These are phyloP conservation scores for Allygus modestus DNA, from an alignment of 2,888 invertebrate species.

Conservation along the genomic window DNA sequence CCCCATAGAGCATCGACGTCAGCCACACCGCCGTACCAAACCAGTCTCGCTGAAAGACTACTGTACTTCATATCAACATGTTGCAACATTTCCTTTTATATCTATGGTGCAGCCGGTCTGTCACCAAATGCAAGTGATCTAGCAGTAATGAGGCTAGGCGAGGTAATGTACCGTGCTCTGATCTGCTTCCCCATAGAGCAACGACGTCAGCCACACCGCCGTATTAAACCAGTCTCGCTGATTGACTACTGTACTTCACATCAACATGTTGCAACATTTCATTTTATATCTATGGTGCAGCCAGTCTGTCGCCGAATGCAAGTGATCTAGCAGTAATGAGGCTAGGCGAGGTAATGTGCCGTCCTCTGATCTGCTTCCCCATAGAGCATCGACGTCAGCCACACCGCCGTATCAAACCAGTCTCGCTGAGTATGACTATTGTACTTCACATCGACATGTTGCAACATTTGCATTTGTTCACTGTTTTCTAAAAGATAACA, in stretches of 20 bases:
- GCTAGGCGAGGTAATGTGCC: neutral
- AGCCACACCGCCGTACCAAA: no score
- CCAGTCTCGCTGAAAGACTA: no score
- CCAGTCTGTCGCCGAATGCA: neutral
- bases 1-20: neutral
- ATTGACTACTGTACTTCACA: no score
- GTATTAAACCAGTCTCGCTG: neutral
- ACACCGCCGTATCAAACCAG: neutral
- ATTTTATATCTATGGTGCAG: no score
- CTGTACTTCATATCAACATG: no score
- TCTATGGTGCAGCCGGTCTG: no score
- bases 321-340: neutral
- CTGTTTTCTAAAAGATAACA: no score
- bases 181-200: neutral
- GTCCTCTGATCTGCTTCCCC: neutral
- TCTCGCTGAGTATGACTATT: no score
- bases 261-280: no score
- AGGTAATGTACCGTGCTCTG: slow-evolving; percentile 15
- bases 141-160: slow-evolving; percentile 17
- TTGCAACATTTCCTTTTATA: no score
- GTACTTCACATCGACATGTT: no score
- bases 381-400: neutral
- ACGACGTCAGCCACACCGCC: neutral
- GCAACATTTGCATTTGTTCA: no score
- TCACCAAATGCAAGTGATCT: neutral